Base-by-base conservation (phyloP, 1,140 invertebrate species). In the Ditylenchus dipsaci region DNA sequence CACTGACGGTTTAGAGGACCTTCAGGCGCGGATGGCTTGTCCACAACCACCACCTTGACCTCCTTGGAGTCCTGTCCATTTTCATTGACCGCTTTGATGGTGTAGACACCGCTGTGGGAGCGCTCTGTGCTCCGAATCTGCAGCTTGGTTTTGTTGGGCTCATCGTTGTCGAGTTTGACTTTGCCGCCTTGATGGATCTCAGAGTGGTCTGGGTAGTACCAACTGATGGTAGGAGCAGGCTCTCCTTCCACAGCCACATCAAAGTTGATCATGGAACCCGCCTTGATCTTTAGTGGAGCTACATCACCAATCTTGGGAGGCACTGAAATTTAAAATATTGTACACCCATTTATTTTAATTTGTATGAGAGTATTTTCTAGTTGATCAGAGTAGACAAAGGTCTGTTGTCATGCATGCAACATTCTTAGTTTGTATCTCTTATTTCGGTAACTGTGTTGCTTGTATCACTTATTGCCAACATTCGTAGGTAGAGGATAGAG, bases 61-160 rank as follows among this genome's bases (percentile, higher is more conserved):
- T 91, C 90, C 60, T 92, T 93, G 83, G 95, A 91, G 83, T 97
- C 94, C 45, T 90, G 87, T 13, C 95, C 95, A 67, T 91, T 92
- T 38, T 89, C 88, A 80, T 99, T 99, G 69, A 91, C 90, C 15
- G 94, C 93, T 76, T 88, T 90, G 38, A 97, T 88, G 0, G 89
- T 91, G 83, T 97, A 98, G 72, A 90, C 89, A 23, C 95, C 95
- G 67, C 90, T 91, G 78, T 93, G 88, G 72, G 66, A 66, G 23
- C 80, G 90, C 71, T 93, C 94, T 29, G 91, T 91, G 83, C 97
- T 92, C 89, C 62, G 93, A 87, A 69, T 89, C 88, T 1, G 90
- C 81, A 95, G 92, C 76, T 92, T 91, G 0, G 91, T 93, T 76
- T 93, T 91, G 84, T 95, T 92, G 29, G 95, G 91, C 57, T 88